Percentiles rank a stretch among this genome's conserved stretches.
Conservation (phyloP, 1,140 invertebrate species). For the Cephus cinctus region DNA sequence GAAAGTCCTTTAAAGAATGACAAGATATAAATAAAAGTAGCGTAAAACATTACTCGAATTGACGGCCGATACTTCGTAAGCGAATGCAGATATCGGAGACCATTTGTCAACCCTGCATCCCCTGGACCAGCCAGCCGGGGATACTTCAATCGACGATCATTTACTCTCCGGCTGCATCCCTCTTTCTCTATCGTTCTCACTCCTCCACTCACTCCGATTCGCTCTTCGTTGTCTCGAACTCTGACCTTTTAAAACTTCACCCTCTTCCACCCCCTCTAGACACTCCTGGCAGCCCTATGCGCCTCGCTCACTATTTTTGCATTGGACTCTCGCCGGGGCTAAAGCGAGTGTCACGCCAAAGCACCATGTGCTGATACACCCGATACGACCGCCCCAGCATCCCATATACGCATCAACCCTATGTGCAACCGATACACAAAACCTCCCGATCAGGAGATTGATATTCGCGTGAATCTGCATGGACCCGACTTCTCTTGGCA, state of each 20-base stretch:
- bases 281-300: no score
- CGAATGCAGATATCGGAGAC: constrained; percentile 47
- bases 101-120: constrained; percentile 45
- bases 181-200: constrained; percentile 14
- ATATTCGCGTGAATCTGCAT: constrained; percentile 18
- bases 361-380: constrained; percentile 45
- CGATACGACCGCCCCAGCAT: constrained; percentile 7
- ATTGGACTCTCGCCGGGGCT: no score
- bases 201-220: neutral
- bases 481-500: no score
- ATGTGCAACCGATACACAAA: no score
- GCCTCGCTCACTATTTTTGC: no score
- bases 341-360: constrained; percentile 31
- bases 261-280: no score
- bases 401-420: constrained; percentile 13
- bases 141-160: constrained; percentile 53
- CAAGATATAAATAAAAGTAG: no score
- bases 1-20: no score
- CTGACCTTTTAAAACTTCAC: no score
- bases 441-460: no score
- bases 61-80: constrained; percentile 27
- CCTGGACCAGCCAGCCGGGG: constrained; percentile 25
- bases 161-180: constrained; percentile 34
- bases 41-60: constrained; percentile 20
- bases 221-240: neutral